A percentile compares a stretch with the other conserved stretches of the same genome.
phyloP scores from a whole-genome alignment of 1,140 invertebrate species.

The Drosophila orena region DNA sequence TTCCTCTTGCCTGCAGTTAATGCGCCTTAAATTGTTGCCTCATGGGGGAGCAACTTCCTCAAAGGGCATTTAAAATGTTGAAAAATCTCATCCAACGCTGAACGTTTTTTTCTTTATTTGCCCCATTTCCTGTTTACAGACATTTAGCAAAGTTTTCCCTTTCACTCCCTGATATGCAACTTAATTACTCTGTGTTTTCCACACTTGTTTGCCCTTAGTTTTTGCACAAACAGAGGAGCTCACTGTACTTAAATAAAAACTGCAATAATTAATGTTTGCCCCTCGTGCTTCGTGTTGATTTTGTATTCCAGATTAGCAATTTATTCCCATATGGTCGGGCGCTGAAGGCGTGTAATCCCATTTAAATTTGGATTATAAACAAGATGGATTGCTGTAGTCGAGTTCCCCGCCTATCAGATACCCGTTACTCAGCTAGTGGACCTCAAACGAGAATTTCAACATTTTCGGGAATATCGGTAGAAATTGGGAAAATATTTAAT shows the following conservation, averaged over 20 bases:
- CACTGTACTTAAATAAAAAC: conserved; percentile 21
- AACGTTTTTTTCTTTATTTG: not conserved
- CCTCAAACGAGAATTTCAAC: too few species aligned
- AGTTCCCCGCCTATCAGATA: too few species aligned
- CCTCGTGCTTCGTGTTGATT: conserved; percentile 31
- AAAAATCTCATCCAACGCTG: conserved; percentile 10
- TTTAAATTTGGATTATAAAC: not conserved
- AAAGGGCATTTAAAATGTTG: conserved; percentile 24
- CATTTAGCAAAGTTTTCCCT: conserved; percentile 44
- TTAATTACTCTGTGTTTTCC: conserved; percentile 48
- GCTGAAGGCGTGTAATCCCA: conserved; percentile 2
- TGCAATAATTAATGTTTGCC: conserved; percentile 47
- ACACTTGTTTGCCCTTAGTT: conserved; percentile 43
- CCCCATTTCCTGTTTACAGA: conserved; percentile 36
- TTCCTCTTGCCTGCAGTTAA: conserved; percentile 49
- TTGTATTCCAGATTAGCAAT: conserved; percentile 17
- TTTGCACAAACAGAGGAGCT: conserved; percentile 11
- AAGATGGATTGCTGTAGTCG: too few species aligned
- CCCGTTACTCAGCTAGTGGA: too few species aligned
- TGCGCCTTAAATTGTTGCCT: conserved; percentile 41
- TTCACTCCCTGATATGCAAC: conserved; percentile 35
- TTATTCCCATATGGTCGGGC: conserved; percentile 9
- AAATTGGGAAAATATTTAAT: too few species aligned
- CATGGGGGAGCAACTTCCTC: not conserved
- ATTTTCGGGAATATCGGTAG: too few species aligned